These are phyloP conservation scores for Iselma pallidipennis DNA, from an alignment of 2,888 invertebrate genomes.

Conservation along the genomic window DNA sequence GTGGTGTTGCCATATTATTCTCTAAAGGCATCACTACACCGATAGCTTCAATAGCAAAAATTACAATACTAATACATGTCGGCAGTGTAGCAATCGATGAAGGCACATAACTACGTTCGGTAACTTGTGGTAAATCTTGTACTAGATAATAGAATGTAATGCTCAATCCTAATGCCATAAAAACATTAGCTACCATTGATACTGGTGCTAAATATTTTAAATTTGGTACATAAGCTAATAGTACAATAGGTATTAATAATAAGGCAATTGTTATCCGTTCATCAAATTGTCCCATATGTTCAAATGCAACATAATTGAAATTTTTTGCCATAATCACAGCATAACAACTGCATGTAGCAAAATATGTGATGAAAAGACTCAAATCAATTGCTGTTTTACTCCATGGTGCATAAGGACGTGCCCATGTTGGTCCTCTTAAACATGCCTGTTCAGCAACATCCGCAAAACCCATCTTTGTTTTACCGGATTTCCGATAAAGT, in stretches of 20 bases:
- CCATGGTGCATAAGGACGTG: constrained; percentile 64
- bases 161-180: constrained; percentile 84
- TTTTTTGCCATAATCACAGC: constrained; percentile 90
- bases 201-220: constrained; percentile 89
- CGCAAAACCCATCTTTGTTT: constrained; percentile 80
- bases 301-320: constrained; percentile 70
- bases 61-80: constrained; percentile 91
- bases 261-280: constrained; percentile 68
- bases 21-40: constrained; percentile 92
- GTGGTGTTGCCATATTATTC: constrained; percentile 89
- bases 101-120: constrained; percentile 47
- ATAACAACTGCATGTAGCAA: constrained; percentile 97
- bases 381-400: constrained; percentile 63
- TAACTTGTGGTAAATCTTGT: constrained; percentile 62
- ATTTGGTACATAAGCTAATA: constrained; percentile 85
- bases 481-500: constrained; percentile 72
- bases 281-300: constrained; percentile 61
- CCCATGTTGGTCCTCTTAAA: constrained; percentile 73
- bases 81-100: constrained; percentile 67
- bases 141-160: constrained; percentile 90
- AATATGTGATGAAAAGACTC: constrained; percentile 89
- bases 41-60: constrained; percentile 98
- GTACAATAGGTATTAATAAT: constrained; percentile 73
- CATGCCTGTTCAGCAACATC: constrained; percentile 84
- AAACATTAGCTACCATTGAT: constrained; percentile 89